Evolutionary conservation across 2,113 vertebrate species (phyloP), one percentile per base, ranked within the genome.

Genomic region (Madoqua kirkii): DNA sequence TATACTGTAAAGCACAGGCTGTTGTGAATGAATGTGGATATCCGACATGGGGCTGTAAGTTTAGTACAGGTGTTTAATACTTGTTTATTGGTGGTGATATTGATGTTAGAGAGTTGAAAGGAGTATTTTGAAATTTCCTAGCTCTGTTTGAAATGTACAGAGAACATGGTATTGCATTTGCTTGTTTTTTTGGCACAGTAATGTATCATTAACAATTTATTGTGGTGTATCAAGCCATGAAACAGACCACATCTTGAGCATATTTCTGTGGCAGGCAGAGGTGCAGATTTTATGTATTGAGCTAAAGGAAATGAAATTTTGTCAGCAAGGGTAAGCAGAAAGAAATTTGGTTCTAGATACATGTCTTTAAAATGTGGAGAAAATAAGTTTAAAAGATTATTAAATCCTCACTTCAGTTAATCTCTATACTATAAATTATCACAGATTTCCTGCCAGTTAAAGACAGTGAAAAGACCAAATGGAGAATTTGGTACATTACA

Each of bases 131-230:
- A 95, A 60, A 84, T 62, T 94, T 85, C 43, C 84, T 95, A 40
- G 55, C 71, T 95, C 54, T 84, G 1, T 95, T 71, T 97, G 93
- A 91, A 97, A 81, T 78, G 31, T 91, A 93, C 43, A 45, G 86
- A 97, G 96, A 94, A 76, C n/a, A 82, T 76, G 64, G 48, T 27
- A 89, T 67, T 97, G 52, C 79, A 52, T 97, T 95, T 96, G 67
- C 86, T 93, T 97, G 85, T n/a, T 76, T 97, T 96, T 97, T 95
- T 91, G 96, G 92, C 84, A 74, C 94, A 97, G 84, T 89, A 81
- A 89, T 95, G 79, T 96, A 76, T 97, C 97, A 97, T 95, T 96
- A 98, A 91, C 76, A 96, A 93, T 97, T 91, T 94, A 95, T 89
- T 96, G 27, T 92, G 74, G 59, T 87, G 5, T 76, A 93, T 93